These are phyloP conservation scores for Ptychodera flava DNA, from an alignment of 35 echinoderm and acorn worm species.

Conservation along the genomic window DNA sequence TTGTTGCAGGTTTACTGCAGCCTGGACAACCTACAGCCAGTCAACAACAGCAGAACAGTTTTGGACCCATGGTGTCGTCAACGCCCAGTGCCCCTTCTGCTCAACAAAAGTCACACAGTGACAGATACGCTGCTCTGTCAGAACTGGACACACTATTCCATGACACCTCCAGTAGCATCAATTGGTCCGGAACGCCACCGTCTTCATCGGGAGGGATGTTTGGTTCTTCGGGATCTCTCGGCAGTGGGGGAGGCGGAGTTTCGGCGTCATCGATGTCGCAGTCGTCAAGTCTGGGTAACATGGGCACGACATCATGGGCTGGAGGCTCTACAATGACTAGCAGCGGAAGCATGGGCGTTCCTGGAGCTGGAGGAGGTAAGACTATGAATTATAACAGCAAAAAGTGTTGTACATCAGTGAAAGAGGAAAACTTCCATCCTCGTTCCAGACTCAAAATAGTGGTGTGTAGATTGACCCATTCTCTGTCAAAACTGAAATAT, in stretches of 20 bases:
- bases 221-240: not conserved
- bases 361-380: too few species aligned
- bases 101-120: not conserved
- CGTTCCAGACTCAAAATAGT: too few species aligned
- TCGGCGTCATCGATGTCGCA: not conserved
- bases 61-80: not conserved
- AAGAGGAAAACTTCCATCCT: too few species aligned
- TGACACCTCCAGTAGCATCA: not conserved
- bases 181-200: not conserved
- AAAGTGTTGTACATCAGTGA: too few species aligned
- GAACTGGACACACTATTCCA: not conserved
- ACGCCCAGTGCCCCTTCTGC: not conserved
- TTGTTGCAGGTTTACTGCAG: not conserved
- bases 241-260: not conserved
- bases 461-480: too few species aligned
- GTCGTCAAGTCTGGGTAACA: not conserved
- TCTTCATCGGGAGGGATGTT: not conserved
- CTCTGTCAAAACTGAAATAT: too few species aligned
- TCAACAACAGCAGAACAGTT: not conserved
- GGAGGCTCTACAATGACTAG: not conserved
- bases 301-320: not conserved
- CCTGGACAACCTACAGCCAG: not conserved
- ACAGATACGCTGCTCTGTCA: not conserved
- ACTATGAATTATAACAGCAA: too few species aligned
- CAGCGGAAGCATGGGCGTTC: not conserved